phyloP scores from a whole-genome alignment of 2,888 invertebrate species.

The Synanthedon tipuliformis region DNA sequence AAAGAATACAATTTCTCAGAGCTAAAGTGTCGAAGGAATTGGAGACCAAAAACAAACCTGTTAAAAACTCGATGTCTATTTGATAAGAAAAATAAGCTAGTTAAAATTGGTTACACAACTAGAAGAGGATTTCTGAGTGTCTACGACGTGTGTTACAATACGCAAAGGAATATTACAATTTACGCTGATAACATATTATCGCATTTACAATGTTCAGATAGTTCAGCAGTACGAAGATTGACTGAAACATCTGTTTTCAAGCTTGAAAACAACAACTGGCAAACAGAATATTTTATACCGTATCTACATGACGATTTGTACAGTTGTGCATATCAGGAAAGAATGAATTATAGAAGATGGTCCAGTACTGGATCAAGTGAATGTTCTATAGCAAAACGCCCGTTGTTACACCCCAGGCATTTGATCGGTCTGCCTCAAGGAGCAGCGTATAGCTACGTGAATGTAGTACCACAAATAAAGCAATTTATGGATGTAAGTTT shows the following conservation, averaged over 20 bases:
- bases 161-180: slow-evolving; percentile 16
- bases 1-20: slow-evolving; percentile 17
- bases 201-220: neutral
- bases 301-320: slow-evolving; percentile 23
- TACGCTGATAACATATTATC: slow-evolving; percentile 19
- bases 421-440: slow-evolving; percentile 26
- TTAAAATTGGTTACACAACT: slow-evolving; percentile 19
- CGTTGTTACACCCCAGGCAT: slow-evolving; percentile 30
- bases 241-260: slow-evolving; percentile 10
- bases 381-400: slow-evolving; percentile 33
- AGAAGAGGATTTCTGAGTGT: slow-evolving; percentile 12
- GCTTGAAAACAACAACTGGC: slow-evolving; percentile 14
- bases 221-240: neutral
- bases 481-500: neutral
- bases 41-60: slow-evolving; percentile 9
- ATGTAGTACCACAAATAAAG: slow-evolving; percentile 32
- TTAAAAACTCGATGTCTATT: slow-evolving; percentile 15
- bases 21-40: slow-evolving; percentile 22
- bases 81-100: neutral
- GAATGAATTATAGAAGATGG: slow-evolving; percentile 3
- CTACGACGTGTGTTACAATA: slow-evolving; percentile 31
- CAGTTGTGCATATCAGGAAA: slow-evolving; percentile 19
- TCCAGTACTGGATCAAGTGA: slow-evolving; percentile 9
- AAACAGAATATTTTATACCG: slow-evolving; percentile 10
- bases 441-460: slow-evolving; percentile 27